These are phyloP conservation scores for Sebastes cheni DNA, from an alignment of 2,797 vertebrate genomes.

Conservation along the genomic window DNA sequence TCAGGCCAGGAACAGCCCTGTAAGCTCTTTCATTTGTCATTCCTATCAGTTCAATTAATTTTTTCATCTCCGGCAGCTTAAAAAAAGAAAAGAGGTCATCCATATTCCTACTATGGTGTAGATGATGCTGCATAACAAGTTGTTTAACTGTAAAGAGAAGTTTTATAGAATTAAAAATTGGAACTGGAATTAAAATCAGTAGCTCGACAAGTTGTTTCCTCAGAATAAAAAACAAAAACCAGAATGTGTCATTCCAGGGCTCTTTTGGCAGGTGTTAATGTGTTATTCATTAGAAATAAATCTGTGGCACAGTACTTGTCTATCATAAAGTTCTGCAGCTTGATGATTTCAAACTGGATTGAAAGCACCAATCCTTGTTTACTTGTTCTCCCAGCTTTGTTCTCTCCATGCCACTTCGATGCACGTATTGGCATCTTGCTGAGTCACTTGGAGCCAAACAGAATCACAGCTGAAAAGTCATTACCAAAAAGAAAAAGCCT, in stretches of 20 bases:
- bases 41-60: not conserved
- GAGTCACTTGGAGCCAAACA: conserved; percentile 43
- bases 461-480: conserved; percentile 52
- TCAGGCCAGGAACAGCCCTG: not conserved
- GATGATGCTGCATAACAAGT: not conserved
- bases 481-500: conserved; percentile 47
- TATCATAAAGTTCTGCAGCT: not conserved
- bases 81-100: not conserved
- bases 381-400: conserved; percentile 14
- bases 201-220: not conserved
- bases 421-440: conserved; percentile 36
- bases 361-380: conserved; percentile 25
- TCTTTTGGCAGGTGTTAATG: not conserved
- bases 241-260: not conserved
- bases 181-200: not conserved
- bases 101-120: not conserved
- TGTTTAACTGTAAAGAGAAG: not conserved
- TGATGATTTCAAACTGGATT: conserved; percentile 18
- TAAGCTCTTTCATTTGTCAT: not conserved
- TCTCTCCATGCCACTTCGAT: conserved; percentile 13
- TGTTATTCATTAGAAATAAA: conserved; percentile 1
- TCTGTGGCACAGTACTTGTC: not conserved
- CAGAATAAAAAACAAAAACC: not conserved
- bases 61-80: not conserved
- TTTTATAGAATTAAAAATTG: not conserved